A percentile compares a stretch with the other conserved stretches of the same genome.
These are phyloP conservation scores for Hirudinaria manillensis DNA, from an alignment of 2,888 invertebrate genomes.

Conservation along the genomic window DNA sequence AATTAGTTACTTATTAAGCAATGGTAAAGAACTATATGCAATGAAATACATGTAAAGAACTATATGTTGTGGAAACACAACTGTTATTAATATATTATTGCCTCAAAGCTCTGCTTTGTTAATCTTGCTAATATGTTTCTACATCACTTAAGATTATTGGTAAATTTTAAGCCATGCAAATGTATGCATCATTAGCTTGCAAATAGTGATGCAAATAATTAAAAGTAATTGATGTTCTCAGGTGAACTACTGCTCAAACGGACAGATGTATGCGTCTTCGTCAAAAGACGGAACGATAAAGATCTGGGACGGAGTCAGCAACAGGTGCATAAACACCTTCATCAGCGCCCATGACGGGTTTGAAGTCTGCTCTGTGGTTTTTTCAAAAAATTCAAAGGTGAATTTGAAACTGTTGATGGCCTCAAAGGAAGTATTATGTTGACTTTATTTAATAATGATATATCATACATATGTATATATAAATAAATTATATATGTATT, in stretches of 20 bases:
- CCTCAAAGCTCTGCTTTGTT: too few species aligned
- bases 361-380: constrained; percentile 85
- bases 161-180: too few species aligned
- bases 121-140: too few species aligned
- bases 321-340: constrained; percentile 86
- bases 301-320: constrained; percentile 93
- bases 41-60: too few species aligned
- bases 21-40: too few species aligned
- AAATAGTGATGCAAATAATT: neutral
- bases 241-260: constrained; percentile 65
- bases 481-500: neutral
- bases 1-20: too few species aligned
- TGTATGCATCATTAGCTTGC: too few species aligned
- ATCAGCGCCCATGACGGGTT: constrained; percentile 86
- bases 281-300: constrained; percentile 89
- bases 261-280: constrained; percentile 72
- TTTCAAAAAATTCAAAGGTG: constrained; percentile 91
- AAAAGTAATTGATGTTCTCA: constrained; percentile 40
- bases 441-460: neutral
- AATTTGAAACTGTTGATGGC: neutral
- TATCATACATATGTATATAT: neutral
- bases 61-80: too few species aligned
- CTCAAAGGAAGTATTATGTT: neutral
- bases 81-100: too few species aligned
- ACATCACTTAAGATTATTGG: too few species aligned